Conservation (phyloP, 1,140 invertebrate genomes). For the Drosophila hydei region DNA sequence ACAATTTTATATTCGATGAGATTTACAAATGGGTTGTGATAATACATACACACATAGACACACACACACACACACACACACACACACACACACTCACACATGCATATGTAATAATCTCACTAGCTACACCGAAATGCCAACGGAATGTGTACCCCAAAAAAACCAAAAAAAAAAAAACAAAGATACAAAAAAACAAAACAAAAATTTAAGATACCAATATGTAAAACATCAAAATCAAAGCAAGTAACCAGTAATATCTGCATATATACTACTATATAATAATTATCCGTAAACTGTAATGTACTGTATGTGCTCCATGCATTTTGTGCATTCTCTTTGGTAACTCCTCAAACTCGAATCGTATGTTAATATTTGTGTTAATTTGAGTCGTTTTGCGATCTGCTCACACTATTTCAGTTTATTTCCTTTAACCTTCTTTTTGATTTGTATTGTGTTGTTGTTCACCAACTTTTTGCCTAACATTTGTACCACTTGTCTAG, state of each 20-base stretch:
- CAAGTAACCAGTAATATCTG: conserved; percentile 62
- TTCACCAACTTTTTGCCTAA: conserved; percentile 17
- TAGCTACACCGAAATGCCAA: conserved; percentile 15
- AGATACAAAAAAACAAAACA: background rate
- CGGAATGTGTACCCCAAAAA: conserved; percentile 16
- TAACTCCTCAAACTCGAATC: conserved; percentile 26
- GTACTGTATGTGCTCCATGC: conserved; percentile 49
- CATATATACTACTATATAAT: conserved; percentile 20
- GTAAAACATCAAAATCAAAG: conserved; percentile 71
- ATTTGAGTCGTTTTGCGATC: no score
- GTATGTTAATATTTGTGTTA: conserved; percentile 7
- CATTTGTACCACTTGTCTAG: conserved; percentile 40
- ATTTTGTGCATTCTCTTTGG: conserved; percentile 62
- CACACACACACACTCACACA: background rate
- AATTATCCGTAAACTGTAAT: conserved; percentile 16
- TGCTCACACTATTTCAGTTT: background rate
- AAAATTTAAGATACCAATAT: conserved; percentile 19
- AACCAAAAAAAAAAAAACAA: conserved; percentile 3
- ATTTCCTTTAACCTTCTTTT: conserved; percentile 21
- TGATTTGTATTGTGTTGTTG: conserved; percentile 16
- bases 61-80: conserved; percentile 1
- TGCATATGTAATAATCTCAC: conserved; percentile 20
- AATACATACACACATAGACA: conserved; percentile 13
- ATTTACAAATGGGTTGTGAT: conserved; percentile 31
- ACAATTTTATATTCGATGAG: conserved; percentile 13